Evolutionary conservation across 1,140 invertebrate species (phyloP).

Genomic region (Ganaspis sp.): DNA sequence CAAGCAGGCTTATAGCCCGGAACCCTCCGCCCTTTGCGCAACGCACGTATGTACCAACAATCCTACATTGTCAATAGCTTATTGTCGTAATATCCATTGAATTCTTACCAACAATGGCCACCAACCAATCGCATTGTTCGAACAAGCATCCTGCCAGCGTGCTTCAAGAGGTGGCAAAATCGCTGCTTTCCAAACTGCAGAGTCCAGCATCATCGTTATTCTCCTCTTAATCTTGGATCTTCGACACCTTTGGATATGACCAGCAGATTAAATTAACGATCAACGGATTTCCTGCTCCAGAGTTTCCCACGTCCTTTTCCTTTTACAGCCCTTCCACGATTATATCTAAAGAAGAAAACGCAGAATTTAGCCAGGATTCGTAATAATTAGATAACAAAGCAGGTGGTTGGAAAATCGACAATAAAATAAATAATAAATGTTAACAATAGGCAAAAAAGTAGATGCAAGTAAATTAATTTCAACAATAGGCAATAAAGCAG

Average conservation of each 20-base stretch:
- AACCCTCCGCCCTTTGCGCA: conserved; percentile 61
- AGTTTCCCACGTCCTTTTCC: conserved; percentile 4
- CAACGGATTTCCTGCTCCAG: conserved; percentile 28
- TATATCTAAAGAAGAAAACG: not conserved
- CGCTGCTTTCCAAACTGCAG: not conserved
- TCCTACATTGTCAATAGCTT: conserved; percentile 66
- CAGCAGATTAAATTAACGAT: conserved; percentile 47
- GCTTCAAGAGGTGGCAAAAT: conserved; percentile 43
- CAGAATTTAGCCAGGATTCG: not conserved
- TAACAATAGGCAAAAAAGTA: too few relatives aligned
- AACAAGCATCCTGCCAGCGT: conserved; percentile 43
- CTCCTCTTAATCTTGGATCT: conserved; percentile 42
- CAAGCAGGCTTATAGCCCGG: conserved; percentile 64
- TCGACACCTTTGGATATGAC: not conserved
- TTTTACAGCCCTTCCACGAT: not conserved
- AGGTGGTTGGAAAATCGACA: too few relatives aligned
- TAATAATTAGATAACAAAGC: too few relatives aligned
- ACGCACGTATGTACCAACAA: conserved; percentile 50
- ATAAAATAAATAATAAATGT: too few relatives aligned
- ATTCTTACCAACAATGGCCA: conserved; percentile 60
- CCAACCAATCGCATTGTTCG: conserved; percentile 66
- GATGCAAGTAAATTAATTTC: too few relatives aligned
- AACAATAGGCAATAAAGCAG: too few relatives aligned
- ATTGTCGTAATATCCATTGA: conserved; percentile 72
- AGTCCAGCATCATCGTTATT: conserved; percentile 37